Conservation (phyloP, 92 coral and sea anemone species). For the Palythoa grandiflora region DNA sequence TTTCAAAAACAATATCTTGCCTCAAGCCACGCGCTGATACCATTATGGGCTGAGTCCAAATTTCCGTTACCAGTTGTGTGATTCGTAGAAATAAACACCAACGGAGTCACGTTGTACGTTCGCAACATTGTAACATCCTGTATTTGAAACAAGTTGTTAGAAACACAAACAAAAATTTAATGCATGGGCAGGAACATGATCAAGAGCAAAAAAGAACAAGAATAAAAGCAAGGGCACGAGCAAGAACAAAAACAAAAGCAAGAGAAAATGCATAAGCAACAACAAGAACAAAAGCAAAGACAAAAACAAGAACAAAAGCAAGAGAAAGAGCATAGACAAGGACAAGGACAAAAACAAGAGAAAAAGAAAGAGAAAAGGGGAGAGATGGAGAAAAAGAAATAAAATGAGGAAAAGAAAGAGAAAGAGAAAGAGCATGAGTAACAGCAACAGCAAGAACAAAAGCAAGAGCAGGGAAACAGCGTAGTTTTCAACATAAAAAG, state of each 20-base stretch:
- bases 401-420: neutral
- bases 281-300: no score
- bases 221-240: neutral
- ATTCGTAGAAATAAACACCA: constrained; percentile 5
- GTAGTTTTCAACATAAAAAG: neutral
- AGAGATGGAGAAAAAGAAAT: neutral
- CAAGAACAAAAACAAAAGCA: no score
- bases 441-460: neutral
- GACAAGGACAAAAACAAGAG: no score
- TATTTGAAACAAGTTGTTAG: neutral
- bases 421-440: neutral
- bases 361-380: no score
- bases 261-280: no score
- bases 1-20: neutral
- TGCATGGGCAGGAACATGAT: neutral
- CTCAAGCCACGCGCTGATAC: constrained; percentile 47
- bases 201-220: neutral
- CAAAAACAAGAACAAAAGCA: no score
- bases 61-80: constrained; percentile 39
- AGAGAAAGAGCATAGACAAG: no score
- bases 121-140: constrained; percentile 20
- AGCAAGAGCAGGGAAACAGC: neutral
- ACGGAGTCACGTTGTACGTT: constrained; percentile 32
- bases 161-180: neutral
- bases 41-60: constrained; percentile 38